Percentiles rank a stretch among this genome's conserved stretches.
Conservation (phyloP, 2,797 vertebrate genomes). For the Thamnophis elegans region DNA sequence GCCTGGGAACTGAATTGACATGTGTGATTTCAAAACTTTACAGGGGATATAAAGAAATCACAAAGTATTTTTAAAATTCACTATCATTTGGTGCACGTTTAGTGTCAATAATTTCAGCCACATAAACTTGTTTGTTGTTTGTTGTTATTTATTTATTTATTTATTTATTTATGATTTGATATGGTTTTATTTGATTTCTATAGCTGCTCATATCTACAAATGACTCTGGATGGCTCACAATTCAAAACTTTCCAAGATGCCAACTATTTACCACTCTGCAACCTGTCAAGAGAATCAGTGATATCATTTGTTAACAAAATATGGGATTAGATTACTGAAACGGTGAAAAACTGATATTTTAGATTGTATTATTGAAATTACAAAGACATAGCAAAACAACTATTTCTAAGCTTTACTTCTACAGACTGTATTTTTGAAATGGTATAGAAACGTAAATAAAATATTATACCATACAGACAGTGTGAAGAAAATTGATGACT, state of each 20-base stretch:
- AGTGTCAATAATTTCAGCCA: constrained; percentile 4
- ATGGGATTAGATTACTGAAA: not conserved
- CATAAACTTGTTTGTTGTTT: not conserved
- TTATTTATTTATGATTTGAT: too few species aligned
- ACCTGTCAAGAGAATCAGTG: not conserved
- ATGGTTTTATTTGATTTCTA: not conserved
- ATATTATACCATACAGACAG: not conserved
- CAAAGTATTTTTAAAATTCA: constrained; percentile 51
- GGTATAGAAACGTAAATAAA: not conserved
- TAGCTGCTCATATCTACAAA: not conserved
- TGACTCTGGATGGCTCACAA: not conserved
- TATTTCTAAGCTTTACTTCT: not conserved
- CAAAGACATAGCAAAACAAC: constrained; percentile 48
- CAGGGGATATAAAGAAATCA: constrained; percentile 55
- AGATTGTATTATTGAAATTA: constrained; percentile 27
- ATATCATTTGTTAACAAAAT: not conserved
- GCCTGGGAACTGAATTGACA: constrained; percentile 49
- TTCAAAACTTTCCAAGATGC: not conserved
- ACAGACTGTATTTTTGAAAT: constrained; percentile 7
- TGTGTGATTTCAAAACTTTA: constrained; percentile 51
- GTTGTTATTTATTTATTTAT: not conserved
- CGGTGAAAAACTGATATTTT: not conserved
- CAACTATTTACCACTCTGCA: not conserved
- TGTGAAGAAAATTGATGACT: not conserved
- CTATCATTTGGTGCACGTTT: constrained; percentile 20